Conservation (phyloP, 2,888 invertebrate species). For the Tenthredo amoena region DNA sequence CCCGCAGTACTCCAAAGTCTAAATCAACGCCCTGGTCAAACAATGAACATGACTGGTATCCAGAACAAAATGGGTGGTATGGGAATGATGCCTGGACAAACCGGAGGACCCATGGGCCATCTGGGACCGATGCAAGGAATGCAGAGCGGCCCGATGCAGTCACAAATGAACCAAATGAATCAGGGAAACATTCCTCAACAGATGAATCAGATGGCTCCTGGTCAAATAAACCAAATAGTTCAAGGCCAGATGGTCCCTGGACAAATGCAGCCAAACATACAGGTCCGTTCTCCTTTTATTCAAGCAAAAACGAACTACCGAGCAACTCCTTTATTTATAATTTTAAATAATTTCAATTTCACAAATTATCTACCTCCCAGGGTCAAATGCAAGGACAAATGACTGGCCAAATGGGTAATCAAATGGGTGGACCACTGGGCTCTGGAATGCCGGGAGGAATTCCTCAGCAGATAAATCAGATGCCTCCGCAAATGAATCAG, state of each 20-base stretch:
- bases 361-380: slow-evolving; percentile 31
- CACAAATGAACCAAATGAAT: slow-evolving; percentile 76
- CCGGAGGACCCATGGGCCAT: slow-evolving; percentile 76
- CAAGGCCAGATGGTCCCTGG: slow-evolving; percentile 68
- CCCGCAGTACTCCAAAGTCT: slow-evolving; percentile 85
- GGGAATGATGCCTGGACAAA: slow-evolving; percentile 78
- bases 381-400: slow-evolving; percentile 67
- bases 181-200: slow-evolving; percentile 74
- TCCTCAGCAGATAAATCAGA: slow-evolving; percentile 66
- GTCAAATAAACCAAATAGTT: slow-evolving; percentile 68
- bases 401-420: slow-evolving; percentile 74
- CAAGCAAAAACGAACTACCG: background rate
- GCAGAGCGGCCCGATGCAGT: slow-evolving; percentile 78
- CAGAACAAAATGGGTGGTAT: slow-evolving; percentile 81
- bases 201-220: slow-evolving; percentile 73
- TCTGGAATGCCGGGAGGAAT: slow-evolving; percentile 71
- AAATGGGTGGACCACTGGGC: slow-evolving; percentile 72
- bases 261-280: slow-evolving; percentile 74
- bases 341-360: background rate
- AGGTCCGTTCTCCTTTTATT: slow-evolving; percentile 61
- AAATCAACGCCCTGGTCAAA: slow-evolving; percentile 83
- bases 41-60: slow-evolving; percentile 81
- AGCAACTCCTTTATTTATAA: background rate
- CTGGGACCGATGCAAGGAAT: slow-evolving; percentile 80
- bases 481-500: slow-evolving; percentile 72